Evolutionary conservation across 2,797 vertebrate genomes (phyloP).

Genomic region (Masticophis lateralis): DNA sequence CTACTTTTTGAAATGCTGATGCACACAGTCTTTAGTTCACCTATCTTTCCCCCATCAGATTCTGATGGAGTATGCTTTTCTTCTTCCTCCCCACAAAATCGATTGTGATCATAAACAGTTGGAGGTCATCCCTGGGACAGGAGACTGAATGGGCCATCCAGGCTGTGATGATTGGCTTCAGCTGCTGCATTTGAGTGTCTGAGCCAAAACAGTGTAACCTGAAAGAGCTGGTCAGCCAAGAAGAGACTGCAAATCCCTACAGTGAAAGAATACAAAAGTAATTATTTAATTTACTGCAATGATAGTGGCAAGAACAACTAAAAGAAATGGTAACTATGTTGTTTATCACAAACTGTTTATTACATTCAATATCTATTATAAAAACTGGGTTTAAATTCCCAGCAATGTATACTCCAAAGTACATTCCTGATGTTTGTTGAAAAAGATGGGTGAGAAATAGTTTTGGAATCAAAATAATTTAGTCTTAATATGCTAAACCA

Average conservation of each 20-base stretch:
- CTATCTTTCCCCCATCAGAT: constrained; percentile 46
- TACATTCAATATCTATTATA: not conserved
- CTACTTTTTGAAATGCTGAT: constrained; percentile 35
- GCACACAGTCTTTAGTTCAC: constrained; percentile 52
- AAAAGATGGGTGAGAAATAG: not conserved
- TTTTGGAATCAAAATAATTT: not conserved
- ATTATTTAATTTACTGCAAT: not conserved
- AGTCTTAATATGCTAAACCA: not conserved
- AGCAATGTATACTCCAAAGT: not conserved
- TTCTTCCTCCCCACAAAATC: constrained; percentile 21
- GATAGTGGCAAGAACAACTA: not conserved
- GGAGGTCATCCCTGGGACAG: constrained; percentile 54
- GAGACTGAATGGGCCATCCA: constrained; percentile 54
- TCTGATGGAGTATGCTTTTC: constrained; percentile 57
- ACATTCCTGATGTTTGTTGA: not conserved
- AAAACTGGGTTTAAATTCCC: not conserved
- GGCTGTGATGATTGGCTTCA: constrained; percentile 53
- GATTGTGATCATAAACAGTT: constrained; percentile 59
- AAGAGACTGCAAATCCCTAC: constrained; percentile 19
- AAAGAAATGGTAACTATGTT: not conserved
- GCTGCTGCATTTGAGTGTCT: constrained; percentile 51
- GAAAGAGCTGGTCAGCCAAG: constrained; percentile 42
- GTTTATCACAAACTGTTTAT: not conserved
- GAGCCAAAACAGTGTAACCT: constrained; percentile 40
- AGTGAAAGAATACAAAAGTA: not conserved